These are phyloP conservation scores for Python bivittatus DNA, from an alignment of 2,113 vertebrate genomes.

Conservation along the genomic window DNA sequence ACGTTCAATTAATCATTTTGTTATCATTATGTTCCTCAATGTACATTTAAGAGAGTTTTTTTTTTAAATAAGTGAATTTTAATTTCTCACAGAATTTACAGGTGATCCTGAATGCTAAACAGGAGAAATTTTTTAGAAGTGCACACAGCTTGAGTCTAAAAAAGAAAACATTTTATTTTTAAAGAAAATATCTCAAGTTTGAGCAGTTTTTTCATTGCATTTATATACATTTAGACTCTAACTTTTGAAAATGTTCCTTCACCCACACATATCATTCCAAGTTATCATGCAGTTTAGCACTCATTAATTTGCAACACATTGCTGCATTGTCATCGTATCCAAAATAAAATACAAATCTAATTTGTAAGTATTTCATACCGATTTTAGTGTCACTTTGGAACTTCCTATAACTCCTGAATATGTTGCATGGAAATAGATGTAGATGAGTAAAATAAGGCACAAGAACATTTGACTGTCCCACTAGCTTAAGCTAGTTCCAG, in stretches of 20 bases:
- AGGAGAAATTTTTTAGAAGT: background rate
- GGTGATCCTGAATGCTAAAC: background rate
- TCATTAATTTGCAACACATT: conserved; percentile 20
- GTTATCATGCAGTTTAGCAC: background rate
- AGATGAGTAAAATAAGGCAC: conserved; percentile 47
- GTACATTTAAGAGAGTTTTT: background rate
- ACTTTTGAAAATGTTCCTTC: conserved; percentile 27
- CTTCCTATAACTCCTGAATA: background rate
- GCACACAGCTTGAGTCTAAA: conserved; percentile 14
- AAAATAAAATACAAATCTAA: conserved; percentile 22
- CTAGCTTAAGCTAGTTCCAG: background rate
- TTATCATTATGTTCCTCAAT: background rate
- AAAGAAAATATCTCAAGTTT: conserved; percentile 31
- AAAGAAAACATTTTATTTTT: conserved; percentile 46
- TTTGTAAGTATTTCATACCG: background rate
- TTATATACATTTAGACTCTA: conserved; percentile 15
- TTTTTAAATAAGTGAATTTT: background rate
- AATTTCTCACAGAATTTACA: background rate
- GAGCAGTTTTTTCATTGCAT: background rate
- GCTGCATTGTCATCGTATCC: conserved; percentile 24
- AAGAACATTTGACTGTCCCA: background rate
- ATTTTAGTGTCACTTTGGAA: background rate
- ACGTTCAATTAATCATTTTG: background rate
- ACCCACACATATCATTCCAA: background rate
- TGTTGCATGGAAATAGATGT: conserved; percentile 14